Percentiles rank a stretch among this genome's conserved stretches.
These are phyloP conservation scores for Catharus bicknelli DNA, from an alignment of 2,113 vertebrate genomes.

Conservation along the genomic window DNA sequence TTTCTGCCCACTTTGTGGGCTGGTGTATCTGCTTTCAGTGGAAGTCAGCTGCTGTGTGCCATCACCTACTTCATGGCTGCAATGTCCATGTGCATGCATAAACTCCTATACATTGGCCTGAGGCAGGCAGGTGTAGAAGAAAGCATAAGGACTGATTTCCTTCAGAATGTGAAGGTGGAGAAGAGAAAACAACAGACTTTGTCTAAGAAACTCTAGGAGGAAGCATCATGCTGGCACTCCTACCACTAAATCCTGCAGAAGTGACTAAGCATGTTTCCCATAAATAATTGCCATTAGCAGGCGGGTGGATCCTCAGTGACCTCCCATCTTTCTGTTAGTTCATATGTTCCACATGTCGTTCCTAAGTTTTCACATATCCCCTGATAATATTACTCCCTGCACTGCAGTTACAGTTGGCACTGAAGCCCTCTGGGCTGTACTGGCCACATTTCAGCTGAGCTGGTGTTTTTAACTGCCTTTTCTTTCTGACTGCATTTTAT, in stretches of 20 bases:
- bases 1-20: neutral
- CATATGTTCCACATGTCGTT: conserved; percentile 19
- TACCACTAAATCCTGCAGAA: neutral
- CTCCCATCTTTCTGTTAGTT: neutral
- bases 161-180: neutral
- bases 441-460: conserved; percentile 21
- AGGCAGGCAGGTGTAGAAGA: neutral
- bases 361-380: neutral
- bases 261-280: neutral
- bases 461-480: neutral
- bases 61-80: neutral
- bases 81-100: neutral
- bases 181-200: neutral
- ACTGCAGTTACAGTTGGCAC: conserved; percentile 24
- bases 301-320: neutral
- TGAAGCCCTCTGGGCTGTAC: neutral
- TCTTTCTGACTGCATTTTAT: neutral
- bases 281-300: neutral
- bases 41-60: neutral
- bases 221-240: neutral
- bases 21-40: neutral
- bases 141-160: neutral
- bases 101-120: accelerated
- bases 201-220: neutral
- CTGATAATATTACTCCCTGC: neutral